Conservation (phyloP, 23 tunicate genomes). For the Oikopleura dioica region DNA sequence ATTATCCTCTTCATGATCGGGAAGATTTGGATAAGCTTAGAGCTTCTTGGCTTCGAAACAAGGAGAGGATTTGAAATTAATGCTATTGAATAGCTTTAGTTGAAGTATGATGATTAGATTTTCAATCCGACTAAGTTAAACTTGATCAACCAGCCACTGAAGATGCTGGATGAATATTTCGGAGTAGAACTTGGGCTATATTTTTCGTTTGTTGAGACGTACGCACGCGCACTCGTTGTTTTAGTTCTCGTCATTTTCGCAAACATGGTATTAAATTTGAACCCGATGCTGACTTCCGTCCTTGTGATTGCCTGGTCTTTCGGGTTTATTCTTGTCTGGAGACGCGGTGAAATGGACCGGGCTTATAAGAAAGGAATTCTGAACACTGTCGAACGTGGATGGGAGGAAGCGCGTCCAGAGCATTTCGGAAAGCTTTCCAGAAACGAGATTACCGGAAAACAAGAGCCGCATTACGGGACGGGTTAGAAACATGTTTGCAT, state of each 20-base stretch:
- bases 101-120: too few species aligned
- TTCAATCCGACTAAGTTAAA: too few species aligned
- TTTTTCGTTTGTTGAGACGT: not conserved
- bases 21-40: not conserved
- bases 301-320: not conserved
- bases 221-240: not conserved
- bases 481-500: too few species aligned
- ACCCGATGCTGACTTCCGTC: not conserved
- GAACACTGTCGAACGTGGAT: not conserved
- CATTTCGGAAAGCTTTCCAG: not conserved
- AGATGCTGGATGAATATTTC: not conserved
- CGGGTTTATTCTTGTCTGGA: constrained; percentile 7
- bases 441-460: not conserved
- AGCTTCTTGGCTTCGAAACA: not conserved
- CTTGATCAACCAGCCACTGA: not conserved
- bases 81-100: too few species aligned
- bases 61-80: not conserved
- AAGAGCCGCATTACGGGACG: not conserved
- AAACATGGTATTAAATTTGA: not conserved
- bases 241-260: not conserved
- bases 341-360: not conserved
- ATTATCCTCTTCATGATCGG: not conserved
- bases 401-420: constrained; percentile 9
- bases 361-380: constrained; percentile 5
- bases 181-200: not conserved